Percentiles rank a stretch among this genome's conserved stretches.
phyloP scores from a whole-genome alignment of 2,797 vertebrate species.

The Lindbergichthys nudifrons region DNA sequence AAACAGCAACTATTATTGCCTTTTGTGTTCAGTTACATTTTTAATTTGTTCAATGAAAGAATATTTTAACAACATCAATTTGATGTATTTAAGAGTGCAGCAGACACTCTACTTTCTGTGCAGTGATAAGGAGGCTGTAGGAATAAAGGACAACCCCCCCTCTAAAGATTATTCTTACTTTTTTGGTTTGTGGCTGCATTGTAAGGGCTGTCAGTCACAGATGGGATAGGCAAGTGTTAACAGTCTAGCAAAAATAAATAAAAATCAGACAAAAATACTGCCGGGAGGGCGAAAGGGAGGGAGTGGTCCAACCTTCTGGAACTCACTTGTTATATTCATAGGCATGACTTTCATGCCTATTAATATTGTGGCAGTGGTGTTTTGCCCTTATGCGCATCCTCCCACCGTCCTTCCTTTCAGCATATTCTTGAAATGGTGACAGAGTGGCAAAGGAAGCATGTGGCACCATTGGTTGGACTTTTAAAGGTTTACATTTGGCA shows the following conservation, averaged over 20 bases:
- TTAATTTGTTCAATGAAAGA: no score
- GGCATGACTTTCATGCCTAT: conserved; percentile 67
- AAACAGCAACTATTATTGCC: no score
- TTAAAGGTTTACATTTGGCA: conserved; percentile 74
- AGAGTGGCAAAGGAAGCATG: conserved; percentile 58
- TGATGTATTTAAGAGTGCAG: no score
- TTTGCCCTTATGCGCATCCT: conserved; percentile 45
- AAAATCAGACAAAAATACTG: conserved; percentile 88
- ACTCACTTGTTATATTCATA: conserved; percentile 73
- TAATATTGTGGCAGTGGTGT: conserved; percentile 49
- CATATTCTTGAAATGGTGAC: conserved; percentile 61
- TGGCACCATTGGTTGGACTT: conserved; percentile 66
- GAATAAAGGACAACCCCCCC: conserved; percentile 60
- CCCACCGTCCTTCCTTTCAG: conserved; percentile 54
- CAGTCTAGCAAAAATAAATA: conserved; percentile 57
- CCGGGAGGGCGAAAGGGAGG: conserved; percentile 86
- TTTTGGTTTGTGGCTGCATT: conserved; percentile 66
- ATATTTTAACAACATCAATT: no score
- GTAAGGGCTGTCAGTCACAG: conserved; percentile 71
- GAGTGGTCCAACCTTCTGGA: conserved; percentile 59
- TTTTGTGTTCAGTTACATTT: no score
- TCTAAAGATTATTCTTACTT: conserved; percentile 61
- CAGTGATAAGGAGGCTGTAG: conserved; percentile 67
- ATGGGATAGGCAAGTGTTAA: conserved; percentile 74
- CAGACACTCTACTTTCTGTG: conserved; percentile 76